These are phyloP conservation scores for Vulpes lagopus DNA, from an alignment of 2,113 vertebrate genomes.

Conservation along the genomic window DNA sequence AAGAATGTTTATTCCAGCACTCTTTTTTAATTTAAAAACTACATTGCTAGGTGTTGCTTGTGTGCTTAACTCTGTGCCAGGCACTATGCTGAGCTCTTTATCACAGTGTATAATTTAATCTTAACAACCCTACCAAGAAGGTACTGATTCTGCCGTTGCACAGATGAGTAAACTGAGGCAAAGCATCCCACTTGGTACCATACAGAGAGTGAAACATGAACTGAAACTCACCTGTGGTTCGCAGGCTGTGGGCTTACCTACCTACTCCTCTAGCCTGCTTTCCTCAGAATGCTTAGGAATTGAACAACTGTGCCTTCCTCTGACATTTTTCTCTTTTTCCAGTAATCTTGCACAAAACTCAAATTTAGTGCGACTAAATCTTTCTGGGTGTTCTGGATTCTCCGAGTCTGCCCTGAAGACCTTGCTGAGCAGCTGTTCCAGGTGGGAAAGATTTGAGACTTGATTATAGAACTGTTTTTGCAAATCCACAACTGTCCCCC, in stretches of 20 bases:
- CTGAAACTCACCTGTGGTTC: not conserved
- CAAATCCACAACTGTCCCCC: not conserved
- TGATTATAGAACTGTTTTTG: not conserved
- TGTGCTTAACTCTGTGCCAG: not conserved
- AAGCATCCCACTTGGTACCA: not conserved
- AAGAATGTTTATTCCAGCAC: not conserved
- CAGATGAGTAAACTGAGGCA: not conserved
- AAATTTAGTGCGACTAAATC: slow-evolving; percentile 91
- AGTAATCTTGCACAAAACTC: slow-evolving; percentile 92
- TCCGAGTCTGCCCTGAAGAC: slow-evolving; percentile 87
- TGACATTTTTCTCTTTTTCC: slow-evolving; percentile 34
- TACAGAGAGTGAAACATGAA: not conserved
- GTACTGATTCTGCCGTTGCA: not conserved
- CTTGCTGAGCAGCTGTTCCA: slow-evolving; percentile 89
- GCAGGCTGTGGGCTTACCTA: not conserved
- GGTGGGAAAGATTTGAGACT: slow-evolving; percentile 83
- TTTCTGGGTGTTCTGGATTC: slow-evolving; percentile 93
- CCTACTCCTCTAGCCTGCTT: not conserved
- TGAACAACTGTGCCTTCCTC: not conserved
- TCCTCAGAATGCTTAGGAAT: not conserved
- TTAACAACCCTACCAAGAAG: not conserved
- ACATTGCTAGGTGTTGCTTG: not conserved
- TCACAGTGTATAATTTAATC: not conserved
- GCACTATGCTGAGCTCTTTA: not conserved
- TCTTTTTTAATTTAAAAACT: not conserved